These are phyloP conservation scores for Eolophus roseicapilla DNA, from an alignment of 2,113 vertebrate genomes.

Conservation along the genomic window DNA sequence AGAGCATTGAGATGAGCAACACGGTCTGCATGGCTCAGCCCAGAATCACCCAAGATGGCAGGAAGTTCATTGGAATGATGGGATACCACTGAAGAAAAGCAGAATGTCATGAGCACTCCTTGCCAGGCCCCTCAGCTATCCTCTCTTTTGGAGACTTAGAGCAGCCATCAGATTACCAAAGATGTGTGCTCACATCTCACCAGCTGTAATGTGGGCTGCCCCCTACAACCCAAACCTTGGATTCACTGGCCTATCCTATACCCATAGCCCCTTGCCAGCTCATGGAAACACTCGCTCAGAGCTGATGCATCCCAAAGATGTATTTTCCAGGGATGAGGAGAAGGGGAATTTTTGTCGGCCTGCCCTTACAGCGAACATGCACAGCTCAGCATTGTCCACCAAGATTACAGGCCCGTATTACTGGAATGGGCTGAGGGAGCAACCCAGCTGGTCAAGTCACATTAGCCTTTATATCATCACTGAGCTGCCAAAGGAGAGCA, in stretches of 20 bases:
- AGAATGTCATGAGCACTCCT: background rate
- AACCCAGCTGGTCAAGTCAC: slow-evolving; percentile 72
- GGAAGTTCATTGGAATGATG: slow-evolving; percentile 83
- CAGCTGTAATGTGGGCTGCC: background rate
- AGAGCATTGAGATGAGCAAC: slow-evolving; percentile 85
- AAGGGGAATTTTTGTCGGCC: slow-evolving; percentile 70
- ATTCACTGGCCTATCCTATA: background rate
- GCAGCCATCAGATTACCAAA: slow-evolving; percentile 87
- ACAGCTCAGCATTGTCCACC: slow-evolving; percentile 71
- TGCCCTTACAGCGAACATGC: slow-evolving; percentile 80
- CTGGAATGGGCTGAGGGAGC: slow-evolving; percentile 30
- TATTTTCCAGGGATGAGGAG: background rate
- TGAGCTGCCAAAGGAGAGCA: slow-evolving; percentile 8
- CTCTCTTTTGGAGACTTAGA: background rate
- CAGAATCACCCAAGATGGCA: slow-evolving; percentile 69
- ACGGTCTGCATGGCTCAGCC: slow-evolving; percentile 73
- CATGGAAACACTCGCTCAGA: slow-evolving; percentile 11
- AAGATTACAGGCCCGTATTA: slow-evolving; percentile 80
- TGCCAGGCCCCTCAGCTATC: background rate
- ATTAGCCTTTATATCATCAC: slow-evolving; percentile 82
- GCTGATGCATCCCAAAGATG: background rate
- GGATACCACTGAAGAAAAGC: slow-evolving; percentile 77
- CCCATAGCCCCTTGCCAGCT: background rate
- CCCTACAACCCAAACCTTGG: slow-evolving; percentile 35
- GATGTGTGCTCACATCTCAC: slow-evolving; percentile 78